Conservation (phyloP, 2,113 vertebrate species). For the Pygoscelis antarcticus region DNA sequence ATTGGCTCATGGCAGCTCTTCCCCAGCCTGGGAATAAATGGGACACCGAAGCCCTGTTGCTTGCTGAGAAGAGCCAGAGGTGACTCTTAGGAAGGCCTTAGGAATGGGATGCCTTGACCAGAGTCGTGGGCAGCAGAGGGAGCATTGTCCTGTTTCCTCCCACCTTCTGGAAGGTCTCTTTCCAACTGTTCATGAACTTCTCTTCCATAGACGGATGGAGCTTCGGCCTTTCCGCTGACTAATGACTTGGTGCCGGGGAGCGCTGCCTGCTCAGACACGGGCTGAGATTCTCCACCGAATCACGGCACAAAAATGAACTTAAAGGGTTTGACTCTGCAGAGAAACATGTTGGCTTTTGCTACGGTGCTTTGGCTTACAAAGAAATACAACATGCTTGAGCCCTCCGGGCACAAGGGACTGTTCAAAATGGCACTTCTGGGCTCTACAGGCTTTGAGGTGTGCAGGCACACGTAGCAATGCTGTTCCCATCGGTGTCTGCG, state of each 20-base stretch:
- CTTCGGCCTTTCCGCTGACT: neutral
- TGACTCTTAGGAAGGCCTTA: neutral
- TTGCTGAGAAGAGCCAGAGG: neutral
- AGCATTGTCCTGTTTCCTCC: neutral
- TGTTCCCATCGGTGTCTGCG: neutral
- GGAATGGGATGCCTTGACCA: neutral
- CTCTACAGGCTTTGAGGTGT: neutral
- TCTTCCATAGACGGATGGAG: neutral
- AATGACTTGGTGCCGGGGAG: neutral
- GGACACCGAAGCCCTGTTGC: neutral
- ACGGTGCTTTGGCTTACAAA: neutral
- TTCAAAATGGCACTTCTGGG: neutral
- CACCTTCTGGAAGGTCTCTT: neutral
- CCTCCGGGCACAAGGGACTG: neutral
- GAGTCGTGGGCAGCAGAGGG: neutral
- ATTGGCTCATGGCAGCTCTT: neutral
- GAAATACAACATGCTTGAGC: neutral
- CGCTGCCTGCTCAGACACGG: accelerated
- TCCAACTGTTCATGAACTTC: neutral
- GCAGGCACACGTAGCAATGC: accelerated
- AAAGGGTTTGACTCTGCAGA: neutral
- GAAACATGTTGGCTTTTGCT: neutral
- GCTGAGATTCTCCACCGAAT: neutral
- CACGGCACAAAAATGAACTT: neutral
- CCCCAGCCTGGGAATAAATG: neutral